Evolutionary conservation across 2,113 vertebrate genomes (phyloP).

Genomic region (Lasiurus borealis): DNA sequence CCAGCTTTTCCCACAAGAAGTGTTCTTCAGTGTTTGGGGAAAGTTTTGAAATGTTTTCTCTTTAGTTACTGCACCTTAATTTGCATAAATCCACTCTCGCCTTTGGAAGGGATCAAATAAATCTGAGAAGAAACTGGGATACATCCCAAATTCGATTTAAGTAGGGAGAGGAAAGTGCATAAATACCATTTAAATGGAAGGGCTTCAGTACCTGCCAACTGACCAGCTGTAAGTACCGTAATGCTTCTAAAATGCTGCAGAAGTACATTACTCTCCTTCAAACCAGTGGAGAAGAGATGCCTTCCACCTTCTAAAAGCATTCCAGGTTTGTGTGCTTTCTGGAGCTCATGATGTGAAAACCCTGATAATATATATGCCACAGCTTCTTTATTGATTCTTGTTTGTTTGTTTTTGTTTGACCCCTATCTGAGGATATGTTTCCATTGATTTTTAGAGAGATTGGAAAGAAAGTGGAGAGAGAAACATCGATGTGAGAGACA

Average conservation of each 20-base stretch:
- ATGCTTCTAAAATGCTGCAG: slow-evolving; percentile 47
- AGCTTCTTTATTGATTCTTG: background rate
- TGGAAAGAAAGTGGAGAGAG: no score
- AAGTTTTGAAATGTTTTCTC: slow-evolving; percentile 65
- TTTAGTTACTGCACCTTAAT: slow-evolving; percentile 56
- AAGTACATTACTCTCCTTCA: background rate
- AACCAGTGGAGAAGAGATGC: background rate
- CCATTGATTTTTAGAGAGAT: no score
- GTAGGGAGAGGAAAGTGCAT: slow-evolving; percentile 57
- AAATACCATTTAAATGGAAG: slow-evolving; percentile 57
- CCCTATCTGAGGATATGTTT: no score
- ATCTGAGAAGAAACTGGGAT: slow-evolving; percentile 77
- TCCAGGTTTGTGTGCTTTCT: slow-evolving; percentile 30
- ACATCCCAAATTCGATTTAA: slow-evolving; percentile 63
- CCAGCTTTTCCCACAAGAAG: slow-evolving; percentile 36
- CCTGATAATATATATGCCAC: slow-evolving; percentile 12
- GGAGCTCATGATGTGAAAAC: background rate
- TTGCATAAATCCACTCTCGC: slow-evolving; percentile 37
- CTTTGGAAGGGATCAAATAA: slow-evolving; percentile 63
- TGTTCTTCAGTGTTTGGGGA: slow-evolving; percentile 43
- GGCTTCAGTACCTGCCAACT: slow-evolving; percentile 22
- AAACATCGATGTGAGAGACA: no score
- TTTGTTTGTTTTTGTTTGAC: no score
- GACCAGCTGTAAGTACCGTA: slow-evolving; percentile 33
- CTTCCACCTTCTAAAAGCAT: background rate